Evolutionary conservation across 2,113 vertebrate genomes (phyloP), one percentile per base, ranked within the genome.

Genomic region (Anoplopoma fimbria): DNA sequence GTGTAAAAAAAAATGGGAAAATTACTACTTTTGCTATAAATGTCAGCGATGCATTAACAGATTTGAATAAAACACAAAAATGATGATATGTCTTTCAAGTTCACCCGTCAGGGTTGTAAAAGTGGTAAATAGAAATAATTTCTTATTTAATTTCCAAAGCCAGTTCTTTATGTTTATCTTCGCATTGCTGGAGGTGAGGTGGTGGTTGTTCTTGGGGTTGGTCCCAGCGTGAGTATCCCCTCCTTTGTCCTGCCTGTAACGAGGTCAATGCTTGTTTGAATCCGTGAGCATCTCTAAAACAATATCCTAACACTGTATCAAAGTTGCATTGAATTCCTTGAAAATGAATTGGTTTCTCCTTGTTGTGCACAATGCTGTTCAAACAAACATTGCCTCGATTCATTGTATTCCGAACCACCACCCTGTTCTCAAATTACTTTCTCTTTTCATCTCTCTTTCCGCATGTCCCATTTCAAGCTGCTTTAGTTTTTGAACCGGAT

Each of bases 231-330:
- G 74, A 84, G 63, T 74, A 57, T 81, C 78, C 82, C 64, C 61
- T 77, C 57, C 57, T 80, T 83, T 81, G 21, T 81, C 36, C 64
- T 74, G 13, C 23, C 68, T 55, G n/a, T 83, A 69, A 58, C 40
- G 25, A 55, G 23, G 60, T 19, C 53, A 79, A 70, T 82, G 72
- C 60, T 93, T 93, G 92, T 95, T 94, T 93, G 89, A 93, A 79
- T 77, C n/a, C 29, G 38, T 34, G 9, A 31, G 57, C 45, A 19
- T 74, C 67, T 84, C 75, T 45, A 78, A 72, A 79, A 55, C 38
- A 61, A n/a, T 23, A 34, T 27, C 2, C 34, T 8, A 23, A 45
- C 42, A 17, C 51, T 9, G 9, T 23, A 31, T 68, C 31, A 5
- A 63, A 73, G 51, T 57, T 25, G 17, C 25, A n/a, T n/a, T n/a